Base-by-base conservation (phyloP, 2,888 invertebrate species). In the Siphonodentalium dalli region DNA sequence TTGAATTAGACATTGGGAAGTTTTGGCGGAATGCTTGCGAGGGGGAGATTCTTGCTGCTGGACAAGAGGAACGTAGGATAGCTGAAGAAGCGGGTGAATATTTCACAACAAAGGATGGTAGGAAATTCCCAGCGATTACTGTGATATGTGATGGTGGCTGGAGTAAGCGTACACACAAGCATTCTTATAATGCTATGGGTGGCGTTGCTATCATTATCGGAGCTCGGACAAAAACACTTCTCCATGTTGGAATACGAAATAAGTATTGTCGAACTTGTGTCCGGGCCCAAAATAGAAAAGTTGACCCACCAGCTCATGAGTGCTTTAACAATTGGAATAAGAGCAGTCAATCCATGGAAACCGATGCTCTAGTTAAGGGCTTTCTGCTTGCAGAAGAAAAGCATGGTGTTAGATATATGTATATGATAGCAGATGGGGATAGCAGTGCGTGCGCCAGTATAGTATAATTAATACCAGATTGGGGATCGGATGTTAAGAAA, bases 161-260 rank as follows among this genome's bases (percentile, higher is more conserved):
- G 52, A 38, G 43, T 9, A 61, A 61, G 20, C 13, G 53, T 4
- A 44, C 34, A 5, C 52, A 58, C 24, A 52, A 58, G 35, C 54
- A 57, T 13, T 21, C 46, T 2, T 53, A 53, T 24, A 56, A 53
- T 48, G 53, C 44, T 26, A 9, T 43, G 20, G 52, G 52, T 11
- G 51, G 43, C 9, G 55, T 58, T 11, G 49, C 28, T 18, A 33
- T 58, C 9, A 48, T 61, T 13, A 46, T 54, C 18, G 56, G 56
- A 11, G 9, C 43, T 37, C 33, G 45, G 35, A 52, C 47, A 1
- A 42, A 39, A 21, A 60, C 42, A 18, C n/a, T 53, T 11, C 29
- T 60, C 24, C 50, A 60, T 24, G 50, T 52, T 35, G 54, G 47
- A 5, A 31, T 59, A 7, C 18, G 48, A 28, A 58, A 58, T 18